Evolutionary conservation across 2,888 invertebrate species (phyloP), one percentile per base, ranked within the genome.

Genomic region (Scrobipalpa costella): DNA sequence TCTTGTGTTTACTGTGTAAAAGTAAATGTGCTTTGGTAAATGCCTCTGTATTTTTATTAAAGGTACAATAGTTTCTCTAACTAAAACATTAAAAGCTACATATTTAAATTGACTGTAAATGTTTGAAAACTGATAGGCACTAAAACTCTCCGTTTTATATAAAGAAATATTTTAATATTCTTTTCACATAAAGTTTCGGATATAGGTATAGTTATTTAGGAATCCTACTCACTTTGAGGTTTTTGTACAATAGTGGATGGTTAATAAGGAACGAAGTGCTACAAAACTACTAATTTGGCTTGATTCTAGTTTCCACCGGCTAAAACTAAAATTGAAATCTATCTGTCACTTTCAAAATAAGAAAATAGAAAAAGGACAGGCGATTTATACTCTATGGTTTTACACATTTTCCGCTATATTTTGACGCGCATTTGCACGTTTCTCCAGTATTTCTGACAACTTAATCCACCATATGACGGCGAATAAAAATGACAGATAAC

Each of bases 21-120:
- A 44, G 33, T 21, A 57, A 57, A 19, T 8, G 49, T 52, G 52
- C 33, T 2, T 33, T 52, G 0, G 19, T 50, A 52, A 52, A 52
- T 52, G 52, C 52, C 27, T 55, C 33, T 27, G 55, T 55, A 55
- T 55, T 34, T 34, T 55, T 52, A 21, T 19, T 19, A 11, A 13
- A 21, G n/a, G 44, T 44, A 49, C 15, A 49, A 49, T 19, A 49
- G 15, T 49, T 49, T 49, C 19, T 49, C 34, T 15, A 55, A 55
- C 33, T n/a, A 33, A 55, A 36, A 57, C 15, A 57, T 52, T 52
- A 21, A 21, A 49, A 49, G 49, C 49, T 49, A 49, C 5, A 7
- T 17, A 49, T 47, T 47, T 47, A 6, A 47, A 47, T 47, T 47
- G 47, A 49, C 49, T 49, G 49, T 21, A 49, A 52, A 52, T 44